Evolutionary conservation across 2,888 invertebrate species (phyloP).

Genomic region (Seladonia tumulorum): DNA sequence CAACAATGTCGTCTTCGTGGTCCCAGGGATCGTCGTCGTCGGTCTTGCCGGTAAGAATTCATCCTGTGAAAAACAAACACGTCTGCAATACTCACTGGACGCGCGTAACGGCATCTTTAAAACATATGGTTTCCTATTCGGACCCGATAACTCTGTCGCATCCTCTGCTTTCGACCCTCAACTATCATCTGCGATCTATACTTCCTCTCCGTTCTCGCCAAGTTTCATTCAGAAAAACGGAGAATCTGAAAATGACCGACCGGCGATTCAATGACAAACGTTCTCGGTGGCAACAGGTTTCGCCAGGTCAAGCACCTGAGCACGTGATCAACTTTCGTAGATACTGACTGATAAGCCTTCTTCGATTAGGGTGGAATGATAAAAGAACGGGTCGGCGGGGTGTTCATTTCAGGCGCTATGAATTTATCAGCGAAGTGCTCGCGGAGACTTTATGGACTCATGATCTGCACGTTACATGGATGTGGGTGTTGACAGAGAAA

Average conservation of each 20-base stretch:
- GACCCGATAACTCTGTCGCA: neutral
- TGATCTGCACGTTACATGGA: neutral
- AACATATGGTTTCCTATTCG: constrained; percentile 37
- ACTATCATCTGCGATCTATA: neutral
- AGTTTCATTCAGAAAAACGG: neutral
- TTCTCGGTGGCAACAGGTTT: constrained; percentile 43
- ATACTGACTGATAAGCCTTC: neutral
- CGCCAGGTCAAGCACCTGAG: constrained; percentile 20
- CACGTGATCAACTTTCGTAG: constrained; percentile 34
- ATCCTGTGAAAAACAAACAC: constrained; percentile 8
- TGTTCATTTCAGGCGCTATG: neutral
- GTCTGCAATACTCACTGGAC: neutral
- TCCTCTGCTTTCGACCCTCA: neutral
- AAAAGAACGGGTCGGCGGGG: neutral
- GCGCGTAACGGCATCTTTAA: neutral
- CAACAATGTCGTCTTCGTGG: constrained; percentile 93
- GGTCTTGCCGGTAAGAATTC: constrained; percentile 90
- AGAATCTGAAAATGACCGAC: neutral
- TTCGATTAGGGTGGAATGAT: neutral
- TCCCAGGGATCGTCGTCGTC: constrained; percentile 92
- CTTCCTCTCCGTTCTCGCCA: neutral
- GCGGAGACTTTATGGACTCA: neutral
- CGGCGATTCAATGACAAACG: neutral
- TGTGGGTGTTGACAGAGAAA: too few relatives aligned
- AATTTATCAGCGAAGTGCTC: neutral